phyloP scores from a whole-genome alignment of 2,113 vertebrate genomes.

The Origma solitaria region DNA sequence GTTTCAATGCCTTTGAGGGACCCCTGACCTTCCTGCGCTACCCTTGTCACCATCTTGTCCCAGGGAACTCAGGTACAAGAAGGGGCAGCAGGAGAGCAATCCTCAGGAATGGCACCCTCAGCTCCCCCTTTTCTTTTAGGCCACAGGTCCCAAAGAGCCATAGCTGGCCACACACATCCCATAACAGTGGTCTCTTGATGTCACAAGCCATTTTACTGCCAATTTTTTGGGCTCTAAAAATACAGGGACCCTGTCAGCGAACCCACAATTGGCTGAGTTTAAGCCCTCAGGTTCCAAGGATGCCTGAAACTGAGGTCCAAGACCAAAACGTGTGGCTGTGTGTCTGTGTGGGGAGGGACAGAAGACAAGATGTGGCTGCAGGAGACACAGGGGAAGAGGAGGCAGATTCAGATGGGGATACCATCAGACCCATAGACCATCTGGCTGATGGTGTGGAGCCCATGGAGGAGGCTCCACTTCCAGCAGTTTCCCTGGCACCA shows the following conservation, averaged over 20 bases:
- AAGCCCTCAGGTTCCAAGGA: neutral
- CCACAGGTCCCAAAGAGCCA: neutral
- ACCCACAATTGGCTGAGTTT: neutral
- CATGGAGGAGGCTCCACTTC: neutral
- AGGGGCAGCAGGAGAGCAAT: neutral
- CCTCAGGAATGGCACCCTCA: neutral
- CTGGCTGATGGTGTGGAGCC: neutral
- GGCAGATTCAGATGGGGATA: neutral
- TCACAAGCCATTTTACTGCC: neutral
- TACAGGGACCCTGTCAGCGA: rapidly evolving
- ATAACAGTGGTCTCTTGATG: neutral
- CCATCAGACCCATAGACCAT: neutral
- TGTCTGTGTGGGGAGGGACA: neutral
- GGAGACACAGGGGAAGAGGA: neutral
- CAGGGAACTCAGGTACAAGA: neutral
- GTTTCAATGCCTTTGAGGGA: neutral
- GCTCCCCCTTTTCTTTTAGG: rapidly evolving
- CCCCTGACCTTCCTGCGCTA: neutral
- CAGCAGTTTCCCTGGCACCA: neutral
- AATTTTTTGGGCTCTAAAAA: neutral
- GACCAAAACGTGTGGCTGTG: neutral
- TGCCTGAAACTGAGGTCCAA: neutral
- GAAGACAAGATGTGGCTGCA: neutral
- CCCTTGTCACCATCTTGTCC: neutral
- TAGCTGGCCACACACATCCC: neutral